These are phyloP conservation scores for Dermolepida albohirtum DNA, from an alignment of 2,888 invertebrate genomes.

Conservation along the genomic window DNA sequence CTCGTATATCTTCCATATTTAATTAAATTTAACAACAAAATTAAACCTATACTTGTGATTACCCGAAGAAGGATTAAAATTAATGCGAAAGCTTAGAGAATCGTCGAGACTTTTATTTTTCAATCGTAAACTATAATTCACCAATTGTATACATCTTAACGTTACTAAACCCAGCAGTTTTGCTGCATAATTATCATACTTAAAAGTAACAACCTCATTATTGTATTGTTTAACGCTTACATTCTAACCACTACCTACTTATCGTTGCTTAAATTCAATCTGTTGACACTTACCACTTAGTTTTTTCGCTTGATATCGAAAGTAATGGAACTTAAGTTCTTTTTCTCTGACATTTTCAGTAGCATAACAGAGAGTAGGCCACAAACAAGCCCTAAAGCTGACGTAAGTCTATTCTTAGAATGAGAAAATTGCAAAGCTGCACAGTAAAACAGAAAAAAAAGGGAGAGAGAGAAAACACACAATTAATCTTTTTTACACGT, in stretches of 20 bases:
- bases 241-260: background rate
- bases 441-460: background rate
- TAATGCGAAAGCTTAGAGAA: too few relatives aligned
- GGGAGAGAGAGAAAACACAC: background rate
- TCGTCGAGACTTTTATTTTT: too few relatives aligned
- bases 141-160: too few relatives aligned
- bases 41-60: too few relatives aligned
- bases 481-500: background rate
- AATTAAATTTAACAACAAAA: too few relatives aligned
- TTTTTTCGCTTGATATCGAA: background rate
- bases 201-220: background rate
- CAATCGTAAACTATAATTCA: too few relatives aligned
- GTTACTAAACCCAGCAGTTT: too few relatives aligned
- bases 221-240: slow-evolving; percentile 7
- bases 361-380: slow-evolving; percentile 3
- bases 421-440: slow-evolving; percentile 28
- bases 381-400: slow-evolving; percentile 20
- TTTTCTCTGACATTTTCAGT: slow-evolving; percentile 25
- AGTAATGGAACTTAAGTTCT: slow-evolving; percentile 10
- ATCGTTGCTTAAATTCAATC: too few relatives aligned
- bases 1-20: too few relatives aligned
- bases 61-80: too few relatives aligned
- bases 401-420: slow-evolving; percentile 29
- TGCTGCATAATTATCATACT: background rate
- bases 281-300: too few relatives aligned